Base-by-base conservation (phyloP, 2,113 vertebrate genomes). In the Tauraco erythrolophus region DNA sequence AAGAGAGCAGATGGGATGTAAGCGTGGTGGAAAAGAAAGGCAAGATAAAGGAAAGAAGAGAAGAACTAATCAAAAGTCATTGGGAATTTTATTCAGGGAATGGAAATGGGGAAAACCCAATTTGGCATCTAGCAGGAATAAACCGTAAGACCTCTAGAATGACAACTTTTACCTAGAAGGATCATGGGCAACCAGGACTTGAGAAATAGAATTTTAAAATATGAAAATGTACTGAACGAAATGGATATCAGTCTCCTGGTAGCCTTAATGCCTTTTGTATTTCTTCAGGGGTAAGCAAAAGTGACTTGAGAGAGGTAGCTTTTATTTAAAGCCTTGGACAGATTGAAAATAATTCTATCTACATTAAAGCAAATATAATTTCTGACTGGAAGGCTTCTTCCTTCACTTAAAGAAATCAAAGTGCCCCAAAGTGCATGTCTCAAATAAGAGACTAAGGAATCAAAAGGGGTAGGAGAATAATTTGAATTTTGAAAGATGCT, bases 1-100 rank as follows among this genome's bases (percentile, higher is more conserved):
- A 80, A 78, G 53, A 71, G 72, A 96, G 35, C 89, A 96, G 89
- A 92, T 84, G 80, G 80, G 25, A 60, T 81, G 39, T 56, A 61
- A 92, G 16, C 0, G 0, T 84, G 65, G 8, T 84, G 39, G 39
- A 8, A 57, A 95, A 92, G 57, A 74, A 46, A 78, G 53, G 31
- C 0, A 0, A 35, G 54, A 81, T 70, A 78, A 85, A 90, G 30
- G 12, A 61, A 57, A 69, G 39, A 37, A 64, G 51, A 75, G 22
- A 84, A 70, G 28, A 89, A 25, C 16, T 60, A 83, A 58, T 35
- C 15, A 35, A 82, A 96, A 95, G 19, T 45, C 30, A 46, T 27
- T 0, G 0, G 64, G 46, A 82, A 56, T 92, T 66, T 88, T 84
- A 62, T 62, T 77, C 14, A 77, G 37, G 35, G 39, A 50, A 62